These are phyloP conservation scores for Pseudotriccus pelzelni DNA, from an alignment of 2,797 vertebrate species.

Conservation along the genomic window DNA sequence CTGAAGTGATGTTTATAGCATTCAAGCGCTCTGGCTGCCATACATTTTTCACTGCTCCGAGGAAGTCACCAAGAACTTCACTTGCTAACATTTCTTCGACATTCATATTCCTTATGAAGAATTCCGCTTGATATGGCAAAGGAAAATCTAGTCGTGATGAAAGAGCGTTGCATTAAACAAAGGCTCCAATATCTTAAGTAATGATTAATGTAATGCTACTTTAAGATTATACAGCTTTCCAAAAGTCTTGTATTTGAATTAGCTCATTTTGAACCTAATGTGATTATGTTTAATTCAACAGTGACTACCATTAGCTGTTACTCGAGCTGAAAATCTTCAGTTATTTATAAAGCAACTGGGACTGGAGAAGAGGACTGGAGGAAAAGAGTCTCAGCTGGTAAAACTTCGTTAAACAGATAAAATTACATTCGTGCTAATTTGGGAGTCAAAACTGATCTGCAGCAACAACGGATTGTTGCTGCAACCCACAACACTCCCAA, in stretches of 20 bases:
- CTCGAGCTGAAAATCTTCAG: neutral
- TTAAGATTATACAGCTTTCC: neutral
- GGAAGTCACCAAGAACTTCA: constrained; percentile 96
- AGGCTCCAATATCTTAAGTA: neutral
- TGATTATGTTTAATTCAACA: neutral
- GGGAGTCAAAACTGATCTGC: neutral
- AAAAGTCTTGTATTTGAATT: neutral
- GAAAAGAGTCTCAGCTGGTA: neutral
- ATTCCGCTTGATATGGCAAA: constrained; percentile 93
- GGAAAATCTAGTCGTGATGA: constrained; percentile 85
- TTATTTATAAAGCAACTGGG: neutral
- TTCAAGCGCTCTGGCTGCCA: constrained; percentile 97
- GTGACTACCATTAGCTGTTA: neutral
- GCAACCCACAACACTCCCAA: neutral
- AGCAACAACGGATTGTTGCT: neutral
- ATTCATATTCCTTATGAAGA: constrained; percentile 99
- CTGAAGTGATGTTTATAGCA: constrained; percentile 97
- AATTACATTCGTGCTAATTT: neutral
- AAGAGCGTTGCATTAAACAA: constrained; percentile 19
- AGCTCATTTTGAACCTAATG: neutral
- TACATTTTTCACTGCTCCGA: constrained; percentile 96
- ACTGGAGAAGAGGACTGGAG: neutral
- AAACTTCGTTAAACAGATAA: neutral
- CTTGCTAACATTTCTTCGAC: constrained; percentile 99
- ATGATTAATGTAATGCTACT: neutral